Evolutionary conservation across 2,888 invertebrate genomes (phyloP).

Genomic region (Heliconius ethilla): DNA sequence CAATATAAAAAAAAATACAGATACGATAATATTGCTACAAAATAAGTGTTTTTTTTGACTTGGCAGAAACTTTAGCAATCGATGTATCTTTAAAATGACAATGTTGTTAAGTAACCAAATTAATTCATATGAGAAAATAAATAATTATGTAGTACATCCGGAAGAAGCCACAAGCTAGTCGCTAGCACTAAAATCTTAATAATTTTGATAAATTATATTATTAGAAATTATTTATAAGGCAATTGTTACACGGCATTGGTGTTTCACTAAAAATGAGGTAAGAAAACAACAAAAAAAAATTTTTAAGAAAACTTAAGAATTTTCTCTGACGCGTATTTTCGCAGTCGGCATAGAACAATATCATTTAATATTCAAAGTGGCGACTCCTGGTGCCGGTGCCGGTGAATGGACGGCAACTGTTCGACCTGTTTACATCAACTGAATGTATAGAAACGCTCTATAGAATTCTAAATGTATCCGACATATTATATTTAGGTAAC

Average conservation of each 20-base stretch:
- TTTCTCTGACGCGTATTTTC: slow-evolving; percentile 10
- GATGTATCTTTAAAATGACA: no score
- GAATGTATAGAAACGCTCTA: not conserved
- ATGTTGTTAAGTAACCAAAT: no score
- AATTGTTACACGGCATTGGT: not conserved
- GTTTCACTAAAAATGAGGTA: not conserved
- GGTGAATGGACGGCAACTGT: not conserved
- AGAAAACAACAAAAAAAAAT: not conserved
- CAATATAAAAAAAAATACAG: no score
- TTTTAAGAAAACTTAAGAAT: not conserved
- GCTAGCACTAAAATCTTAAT: no score
- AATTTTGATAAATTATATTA: not conserved
- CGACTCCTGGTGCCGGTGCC: not conserved
- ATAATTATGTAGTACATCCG: no score
- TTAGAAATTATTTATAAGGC: not conserved
- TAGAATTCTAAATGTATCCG: not conserved
- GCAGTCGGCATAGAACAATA: slow-evolving; percentile 3
- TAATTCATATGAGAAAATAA: no score
- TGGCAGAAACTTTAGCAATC: no score
- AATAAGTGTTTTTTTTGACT: no score
- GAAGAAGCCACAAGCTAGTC: no score
- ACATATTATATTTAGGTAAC: not conserved
- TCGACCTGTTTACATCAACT: not conserved
- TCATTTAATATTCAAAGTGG: slow-evolving; percentile 21
- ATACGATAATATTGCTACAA: no score